These are phyloP conservation scores for Podotricha telesiphe DNA, from an alignment of 2,888 invertebrate species.

Conservation along the genomic window DNA sequence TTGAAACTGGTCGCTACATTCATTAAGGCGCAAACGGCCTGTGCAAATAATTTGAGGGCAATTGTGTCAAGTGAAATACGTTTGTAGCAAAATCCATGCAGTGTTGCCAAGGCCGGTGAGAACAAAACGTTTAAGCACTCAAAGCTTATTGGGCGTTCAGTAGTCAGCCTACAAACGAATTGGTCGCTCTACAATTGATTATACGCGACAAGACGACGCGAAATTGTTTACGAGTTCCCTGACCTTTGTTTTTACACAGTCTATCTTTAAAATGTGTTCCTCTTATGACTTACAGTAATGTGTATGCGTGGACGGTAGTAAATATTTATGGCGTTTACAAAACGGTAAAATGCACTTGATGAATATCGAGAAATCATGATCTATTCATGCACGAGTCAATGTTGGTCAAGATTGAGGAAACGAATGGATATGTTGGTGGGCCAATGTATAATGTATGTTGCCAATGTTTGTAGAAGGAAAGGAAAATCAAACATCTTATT, in stretches of 20 bases:
- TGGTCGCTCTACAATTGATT: constrained; percentile 41
- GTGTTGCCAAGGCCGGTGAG: constrained; percentile 59
- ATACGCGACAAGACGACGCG: constrained; percentile 40
- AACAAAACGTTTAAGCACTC: constrained; percentile 35
- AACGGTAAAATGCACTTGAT: constrained; percentile 41
- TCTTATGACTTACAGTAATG: constrained; percentile 26
- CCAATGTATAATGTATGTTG: no score
- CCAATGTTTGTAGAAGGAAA: neutral
- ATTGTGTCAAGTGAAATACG: constrained; percentile 58
- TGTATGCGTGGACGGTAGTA: constrained; percentile 36
- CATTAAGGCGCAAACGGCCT: constrained; percentile 35
- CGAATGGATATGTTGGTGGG: constrained; percentile 21
- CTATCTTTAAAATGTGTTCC: constrained; percentile 25
- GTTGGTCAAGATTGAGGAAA: constrained; percentile 23
- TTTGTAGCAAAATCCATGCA: constrained; percentile 52
- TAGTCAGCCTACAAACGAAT: constrained; percentile 37
- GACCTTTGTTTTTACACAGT: constrained; percentile 30
- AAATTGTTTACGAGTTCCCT: constrained; percentile 39
- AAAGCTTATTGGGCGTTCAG: constrained; percentile 24
- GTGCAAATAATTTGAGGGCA: constrained; percentile 48
- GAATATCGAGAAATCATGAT: constrained; percentile 40
- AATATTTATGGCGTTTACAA: constrained; percentile 39
- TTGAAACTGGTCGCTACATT: constrained; percentile 37
- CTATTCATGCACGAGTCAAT: constrained; percentile 33
- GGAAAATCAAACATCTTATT: neutral